phyloP scores from a whole-genome alignment of 2,888 invertebrate genomes.

The Aelia acuminata region DNA sequence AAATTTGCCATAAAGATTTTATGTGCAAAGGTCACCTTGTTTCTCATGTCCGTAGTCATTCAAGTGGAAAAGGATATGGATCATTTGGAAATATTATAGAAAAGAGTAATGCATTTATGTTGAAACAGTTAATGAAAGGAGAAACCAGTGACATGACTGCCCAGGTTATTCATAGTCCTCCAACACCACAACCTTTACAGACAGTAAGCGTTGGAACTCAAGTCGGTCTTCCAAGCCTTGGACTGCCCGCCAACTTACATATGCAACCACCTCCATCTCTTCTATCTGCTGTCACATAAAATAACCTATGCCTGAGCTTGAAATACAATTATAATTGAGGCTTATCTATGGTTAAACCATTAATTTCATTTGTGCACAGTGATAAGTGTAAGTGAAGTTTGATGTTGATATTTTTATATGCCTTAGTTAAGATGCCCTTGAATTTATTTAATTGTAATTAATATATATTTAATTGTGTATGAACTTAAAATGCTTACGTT shows the following conservation, averaged over 20 bases:
- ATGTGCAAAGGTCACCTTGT: conserved; percentile 90
- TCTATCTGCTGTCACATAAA: conserved; percentile 66
- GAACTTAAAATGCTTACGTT: neutral
- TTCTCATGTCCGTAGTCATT: conserved; percentile 85
- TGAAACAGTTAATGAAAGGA: conserved; percentile 67
- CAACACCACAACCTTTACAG: conserved; percentile 65
- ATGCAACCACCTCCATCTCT: conserved; percentile 66
- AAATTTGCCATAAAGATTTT: conserved; percentile 88
- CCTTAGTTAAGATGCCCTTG: conserved; percentile 6
- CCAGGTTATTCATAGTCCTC: conserved; percentile 65
- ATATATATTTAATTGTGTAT: neutral
- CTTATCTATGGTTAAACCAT: neutral
- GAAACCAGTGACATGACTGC: conserved; percentile 66
- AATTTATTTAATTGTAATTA: neutral
- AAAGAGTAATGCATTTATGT: conserved; percentile 66
- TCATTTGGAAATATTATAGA: conserved; percentile 65
- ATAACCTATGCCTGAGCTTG: conserved; percentile 36
- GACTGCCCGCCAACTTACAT: conserved; percentile 66
- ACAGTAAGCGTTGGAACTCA: conserved; percentile 67
- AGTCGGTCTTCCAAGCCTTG: conserved; percentile 67
- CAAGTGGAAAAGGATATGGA: conserved; percentile 70
- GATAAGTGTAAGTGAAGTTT: conserved; percentile 50
- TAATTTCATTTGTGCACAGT: conserved; percentile 51
- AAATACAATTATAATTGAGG: conserved; percentile 6
- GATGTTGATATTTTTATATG: conserved; percentile 56